These are phyloP conservation scores for Centroberyx gerrardi DNA, from an alignment of 2,797 vertebrate species.

Conservation along the genomic window DNA sequence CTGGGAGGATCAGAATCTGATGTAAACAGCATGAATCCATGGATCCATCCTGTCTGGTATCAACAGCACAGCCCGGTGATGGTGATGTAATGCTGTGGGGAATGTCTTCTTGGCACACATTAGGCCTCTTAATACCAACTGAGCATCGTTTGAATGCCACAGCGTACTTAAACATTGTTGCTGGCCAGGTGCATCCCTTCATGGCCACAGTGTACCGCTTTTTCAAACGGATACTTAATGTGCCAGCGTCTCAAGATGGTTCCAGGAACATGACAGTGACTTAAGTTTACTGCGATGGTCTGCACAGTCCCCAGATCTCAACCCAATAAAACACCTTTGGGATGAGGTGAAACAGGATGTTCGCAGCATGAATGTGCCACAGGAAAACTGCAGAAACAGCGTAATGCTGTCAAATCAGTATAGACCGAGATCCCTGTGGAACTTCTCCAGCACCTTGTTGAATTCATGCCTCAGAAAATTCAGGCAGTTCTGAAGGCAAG, in stretches of 20 bases:
- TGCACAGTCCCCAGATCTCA: conserved; percentile 60
- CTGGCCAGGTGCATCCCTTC: conserved; percentile 53
- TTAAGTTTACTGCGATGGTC: conserved; percentile 60
- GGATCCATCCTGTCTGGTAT: not conserved
- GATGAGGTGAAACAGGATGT: conserved; percentile 53
- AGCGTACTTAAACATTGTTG: conserved; percentile 18
- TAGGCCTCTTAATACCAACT: not conserved
- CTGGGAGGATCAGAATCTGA: conserved; percentile 7
- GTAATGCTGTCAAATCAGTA: conserved; percentile 36
- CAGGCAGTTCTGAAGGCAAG: conserved; percentile 18
- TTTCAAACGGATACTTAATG: conserved; percentile 44
- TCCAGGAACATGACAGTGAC: conserved; percentile 60
- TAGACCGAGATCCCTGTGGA: conserved; percentile 51
- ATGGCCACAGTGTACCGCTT: conserved; percentile 10
- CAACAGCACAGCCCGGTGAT: conserved; percentile 8
- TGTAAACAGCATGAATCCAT: conserved; percentile 4
- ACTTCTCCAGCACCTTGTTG: conserved; percentile 35
- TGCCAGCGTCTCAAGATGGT: conserved; percentile 65
- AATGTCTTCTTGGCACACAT: conserved; percentile 13
- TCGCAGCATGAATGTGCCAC: conserved; percentile 35
- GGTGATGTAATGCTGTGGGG: not conserved
- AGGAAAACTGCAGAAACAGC: conserved; percentile 44
- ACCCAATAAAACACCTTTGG: conserved; percentile 68
- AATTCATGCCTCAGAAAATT: conserved; percentile 36
- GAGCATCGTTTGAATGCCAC: not conserved